Evolutionary conservation across 1,140 invertebrate species (phyloP).

Genomic region (Atta texana): DNA sequence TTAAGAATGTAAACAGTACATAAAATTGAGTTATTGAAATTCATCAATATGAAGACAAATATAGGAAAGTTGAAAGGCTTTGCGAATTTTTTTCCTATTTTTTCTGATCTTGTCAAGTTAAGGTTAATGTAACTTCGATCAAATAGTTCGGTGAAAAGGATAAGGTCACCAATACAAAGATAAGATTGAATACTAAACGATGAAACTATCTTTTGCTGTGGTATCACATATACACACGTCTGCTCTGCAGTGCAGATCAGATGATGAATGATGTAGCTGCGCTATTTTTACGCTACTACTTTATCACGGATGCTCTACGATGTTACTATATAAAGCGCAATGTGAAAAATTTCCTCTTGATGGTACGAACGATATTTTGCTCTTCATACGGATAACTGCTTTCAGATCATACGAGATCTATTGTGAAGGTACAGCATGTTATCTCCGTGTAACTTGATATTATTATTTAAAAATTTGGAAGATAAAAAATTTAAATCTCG

Average conservation of each 20-base stretch:
- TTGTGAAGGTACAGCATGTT: neutral
- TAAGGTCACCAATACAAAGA: conserved; percentile 7
- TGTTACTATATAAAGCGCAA: conserved; percentile 33
- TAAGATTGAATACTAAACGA: conserved; percentile 66
- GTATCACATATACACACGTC: conserved; percentile 55
- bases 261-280: conserved; percentile 70
- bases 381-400: conserved; percentile 25
- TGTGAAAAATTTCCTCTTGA: conserved; percentile 46
- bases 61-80: neutral
- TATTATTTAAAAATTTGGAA: conserved; percentile 15
- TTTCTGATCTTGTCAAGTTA: conserved; percentile 13
- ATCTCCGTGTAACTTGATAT: neutral
- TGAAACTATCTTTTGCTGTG: conserved; percentile 65
- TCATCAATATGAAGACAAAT: neutral
- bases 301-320: conserved; percentile 36
- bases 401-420: neutral
- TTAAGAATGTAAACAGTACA: neutral
- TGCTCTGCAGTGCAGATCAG: conserved; percentile 48
- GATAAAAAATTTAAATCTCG: neutral
- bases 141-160: neutral
- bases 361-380: conserved; percentile 34
- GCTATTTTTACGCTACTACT: conserved; percentile 56
- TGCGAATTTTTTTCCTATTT: neutral
- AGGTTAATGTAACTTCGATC: neutral
- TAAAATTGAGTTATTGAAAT: neutral